Percentiles rank a stretch among this genome's conserved stretches.
Conservation (phyloP, 2,797 vertebrate genomes). For the Pygocentrus nattereri region DNA sequence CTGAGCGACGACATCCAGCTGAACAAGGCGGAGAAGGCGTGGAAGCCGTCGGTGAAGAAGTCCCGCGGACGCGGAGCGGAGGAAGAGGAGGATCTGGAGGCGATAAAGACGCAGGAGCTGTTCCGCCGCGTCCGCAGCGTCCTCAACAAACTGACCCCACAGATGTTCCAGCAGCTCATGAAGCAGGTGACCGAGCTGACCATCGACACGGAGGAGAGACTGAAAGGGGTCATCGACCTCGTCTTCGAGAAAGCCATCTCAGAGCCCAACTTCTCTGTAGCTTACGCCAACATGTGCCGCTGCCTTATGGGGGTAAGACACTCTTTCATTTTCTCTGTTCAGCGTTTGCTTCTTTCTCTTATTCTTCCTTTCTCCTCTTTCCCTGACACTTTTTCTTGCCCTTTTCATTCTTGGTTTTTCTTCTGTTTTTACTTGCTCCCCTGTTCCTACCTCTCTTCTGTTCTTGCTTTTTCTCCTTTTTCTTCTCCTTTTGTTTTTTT, state of each 20-base stretch:
- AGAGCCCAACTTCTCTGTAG: slow-evolving; percentile 98
- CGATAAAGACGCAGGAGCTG: slow-evolving; percentile 86
- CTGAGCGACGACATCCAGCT: slow-evolving; percentile 93
- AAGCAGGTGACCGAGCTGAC: slow-evolving; percentile 93
- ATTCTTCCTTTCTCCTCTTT: neutral
- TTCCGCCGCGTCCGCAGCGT: slow-evolving; percentile 93
- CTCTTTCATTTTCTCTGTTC: neutral
- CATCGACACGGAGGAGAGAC: slow-evolving; percentile 95
- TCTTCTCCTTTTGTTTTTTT: neutral
- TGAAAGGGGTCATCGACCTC: slow-evolving; percentile 96
- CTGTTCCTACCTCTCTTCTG: neutral
- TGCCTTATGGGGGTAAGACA: slow-evolving; percentile 96
- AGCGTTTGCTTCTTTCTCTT: neutral
- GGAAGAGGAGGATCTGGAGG: slow-evolving; percentile 81
- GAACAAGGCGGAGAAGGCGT: slow-evolving; percentile 96
- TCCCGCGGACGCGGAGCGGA: slow-evolving; percentile 27
- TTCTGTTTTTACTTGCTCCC: neutral
- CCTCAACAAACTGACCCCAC: slow-evolving; percentile 96
- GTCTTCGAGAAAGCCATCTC: slow-evolving; percentile 99
- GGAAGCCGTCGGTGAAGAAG: slow-evolving; percentile 91
- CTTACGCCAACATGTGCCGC: slow-evolving; percentile 99
- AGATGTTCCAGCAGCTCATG: slow-evolving; percentile 98
- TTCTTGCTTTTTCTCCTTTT: neutral
- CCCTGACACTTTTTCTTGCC: too few relatives aligned
- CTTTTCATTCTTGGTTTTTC: too few relatives aligned